phyloP scores from a whole-genome alignment of 2,888 invertebrate species.

The Micoletzkya japonica region DNA sequence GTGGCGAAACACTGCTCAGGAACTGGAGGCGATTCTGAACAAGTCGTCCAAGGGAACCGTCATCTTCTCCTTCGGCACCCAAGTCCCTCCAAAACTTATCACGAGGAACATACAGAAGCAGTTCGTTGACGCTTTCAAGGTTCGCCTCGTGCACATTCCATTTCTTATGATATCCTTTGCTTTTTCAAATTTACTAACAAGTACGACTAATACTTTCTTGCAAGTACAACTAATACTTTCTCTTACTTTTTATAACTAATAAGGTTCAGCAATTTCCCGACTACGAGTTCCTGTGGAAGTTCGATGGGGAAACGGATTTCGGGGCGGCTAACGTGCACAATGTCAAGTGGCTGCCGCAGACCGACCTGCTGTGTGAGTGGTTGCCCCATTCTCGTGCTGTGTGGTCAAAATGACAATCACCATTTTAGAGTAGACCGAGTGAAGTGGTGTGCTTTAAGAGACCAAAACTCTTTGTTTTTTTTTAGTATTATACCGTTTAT shows the following conservation, averaged over 20 bases:
- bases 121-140: conserved; percentile 11
- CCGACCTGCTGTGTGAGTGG: conserved; percentile 45
- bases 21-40: conserved; percentile 31
- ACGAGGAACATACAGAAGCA: background rate
- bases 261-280: conserved; percentile 19
- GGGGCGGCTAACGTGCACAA: conserved; percentile 38
- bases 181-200: too few relatives aligned
- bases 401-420: too few relatives aligned
- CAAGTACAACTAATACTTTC: background rate
- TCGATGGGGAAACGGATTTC: background rate
- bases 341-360: conserved; percentile 51
- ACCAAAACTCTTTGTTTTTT: too few relatives aligned
- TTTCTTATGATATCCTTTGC: too few relatives aligned
- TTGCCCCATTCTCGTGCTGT: too few relatives aligned
- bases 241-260: background rate
- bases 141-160: too few relatives aligned
- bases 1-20: too few relatives aligned
- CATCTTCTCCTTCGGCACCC: conserved; percentile 50
- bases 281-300: conserved; percentile 26
- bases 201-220: too few relatives aligned
- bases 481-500: too few relatives aligned
- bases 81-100: conserved; percentile 29
- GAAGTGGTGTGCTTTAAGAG: too few relatives aligned
- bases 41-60: conserved; percentile 35
- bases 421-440: too few relatives aligned